These are phyloP conservation scores for Epinotia bilunana DNA, from an alignment of 2,888 invertebrate species.

Conservation along the genomic window DNA sequence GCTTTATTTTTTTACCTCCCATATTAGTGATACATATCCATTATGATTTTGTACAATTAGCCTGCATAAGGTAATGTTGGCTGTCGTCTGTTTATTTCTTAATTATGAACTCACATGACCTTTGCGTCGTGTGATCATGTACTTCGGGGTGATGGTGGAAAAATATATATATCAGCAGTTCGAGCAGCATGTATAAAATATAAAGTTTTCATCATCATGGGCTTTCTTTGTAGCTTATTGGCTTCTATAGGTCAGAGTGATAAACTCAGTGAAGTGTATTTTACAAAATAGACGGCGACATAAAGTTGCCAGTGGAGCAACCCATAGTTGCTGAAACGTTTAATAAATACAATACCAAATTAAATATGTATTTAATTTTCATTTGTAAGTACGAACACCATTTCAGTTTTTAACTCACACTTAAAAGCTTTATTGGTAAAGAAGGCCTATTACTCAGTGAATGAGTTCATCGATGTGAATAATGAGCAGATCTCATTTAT, in stretches of 20 bases:
- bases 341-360: too few relatives aligned
- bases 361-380: too few relatives aligned
- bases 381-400: too few relatives aligned
- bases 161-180: neutral
- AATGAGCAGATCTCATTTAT: too few relatives aligned
- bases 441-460: too few relatives aligned
- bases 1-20: neutral
- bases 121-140: conserved; percentile 39
- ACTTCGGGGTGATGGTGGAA: conserved; percentile 15
- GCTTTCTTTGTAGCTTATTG: conserved; percentile 17
- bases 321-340: too few relatives aligned
- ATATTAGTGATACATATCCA: conserved; percentile 1
- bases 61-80: conserved; percentile 8
- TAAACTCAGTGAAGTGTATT: conserved; percentile 13
- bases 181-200: neutral
- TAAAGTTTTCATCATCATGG: neutral
- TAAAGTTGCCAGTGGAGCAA: neutral
- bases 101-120: conserved; percentile 32
- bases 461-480: too few relatives aligned
- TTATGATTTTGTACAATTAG: conserved; percentile 12
- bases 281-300: neutral
- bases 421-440: too few relatives aligned
- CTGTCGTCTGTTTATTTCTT: conserved; percentile 31
- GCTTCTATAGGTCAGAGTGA: conserved; percentile 15
- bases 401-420: too few relatives aligned